A percentile compares a stretch with the other conserved stretches of the same genome.
Evolutionary conservation across 1,140 invertebrate genomes (phyloP).

Genomic region (Drosophila dunni): DNA sequence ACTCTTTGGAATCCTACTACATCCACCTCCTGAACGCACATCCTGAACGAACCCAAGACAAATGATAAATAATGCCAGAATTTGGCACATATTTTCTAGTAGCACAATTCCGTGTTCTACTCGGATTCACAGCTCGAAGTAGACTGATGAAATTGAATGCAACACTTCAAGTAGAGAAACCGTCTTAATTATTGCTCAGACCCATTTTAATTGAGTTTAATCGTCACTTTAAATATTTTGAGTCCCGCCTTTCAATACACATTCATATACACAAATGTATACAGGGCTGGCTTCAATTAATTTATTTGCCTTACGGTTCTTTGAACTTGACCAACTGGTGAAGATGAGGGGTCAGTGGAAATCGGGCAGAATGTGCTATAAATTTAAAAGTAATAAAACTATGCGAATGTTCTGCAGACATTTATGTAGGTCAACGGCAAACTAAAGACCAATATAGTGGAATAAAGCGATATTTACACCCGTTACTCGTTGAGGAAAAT

Average conservation of each 20-base stretch:
- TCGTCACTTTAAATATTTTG: conserved; percentile 42
- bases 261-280: conserved; percentile 6
- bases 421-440: conserved; percentile 64
- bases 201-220: conserved; percentile 64
- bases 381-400: background rate
- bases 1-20: conserved; percentile 68
- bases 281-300: conserved; percentile 32
- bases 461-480: too few species aligned
- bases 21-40: conserved; percentile 33
- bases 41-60: conserved; percentile 5
- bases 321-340: conserved; percentile 53
- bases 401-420: conserved; percentile 12
- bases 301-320: conserved; percentile 50
- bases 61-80: conserved; percentile 27
- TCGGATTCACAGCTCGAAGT: conserved; percentile 41
- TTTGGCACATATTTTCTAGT: conserved; percentile 13
- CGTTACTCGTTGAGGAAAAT: too few species aligned
- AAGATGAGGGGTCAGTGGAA: conserved; percentile 5
- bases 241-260: conserved; percentile 47
- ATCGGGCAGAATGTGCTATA: background rate
- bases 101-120: conserved; percentile 7
- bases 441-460: background rate
- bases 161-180: conserved; percentile 46
- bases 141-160: conserved; percentile 58
- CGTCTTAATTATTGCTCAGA: conserved; percentile 62